Base-by-base conservation (phyloP, 1,140 invertebrate species). In the Druon quercuslanigerum region DNA sequence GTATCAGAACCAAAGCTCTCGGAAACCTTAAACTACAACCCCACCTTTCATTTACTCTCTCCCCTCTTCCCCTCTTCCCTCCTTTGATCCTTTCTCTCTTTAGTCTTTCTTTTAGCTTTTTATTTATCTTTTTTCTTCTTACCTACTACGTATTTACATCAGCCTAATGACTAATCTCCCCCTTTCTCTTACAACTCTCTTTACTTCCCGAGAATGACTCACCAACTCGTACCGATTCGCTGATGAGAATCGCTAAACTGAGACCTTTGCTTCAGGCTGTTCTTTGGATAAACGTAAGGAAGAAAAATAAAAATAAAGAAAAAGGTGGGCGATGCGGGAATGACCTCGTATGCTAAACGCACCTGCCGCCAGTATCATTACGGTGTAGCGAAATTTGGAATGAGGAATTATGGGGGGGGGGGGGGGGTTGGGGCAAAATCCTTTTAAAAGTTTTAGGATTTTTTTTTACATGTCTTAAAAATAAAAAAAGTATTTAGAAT, bases 1-100 rank as follows among this genome's bases (percentile, higher is more conserved):
- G 46, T 79, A 72, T 52, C 71, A 25, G 82, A 78, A 73, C 78
- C 33, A 33, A 77, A 80, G 71, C 78, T 79, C 74, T 77, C 72
- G 72, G 74, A 79, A 86, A 81, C 77, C 77, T 71, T 51, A 52
- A 74, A 60, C 57, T 14, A 51, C 73, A 72, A 72, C 19, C 54
- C 33, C 50, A 20, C 72, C 16, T 25, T 60, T 51, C 33, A 33
- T 51, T 50, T 25, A 46, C 33, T 13, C 66, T 20, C 25, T 20
- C 5, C 5, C 25, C 5, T 33, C 5, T 5, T 17, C 20, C 5
- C 25, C 5, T 33, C 5, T 5, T 17, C 20, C 71, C 51, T 25
- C 66, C 25, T 75, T 74, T 66, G 46, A 51, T 75, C 20, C 50
- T 33, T 16, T 25, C 74, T 52, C 16, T 74, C 71, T 73, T 54